Evolutionary conservation across 92 coral and sea anemone genomes (phyloP).

Genomic region (Phenganax stokvisi): DNA sequence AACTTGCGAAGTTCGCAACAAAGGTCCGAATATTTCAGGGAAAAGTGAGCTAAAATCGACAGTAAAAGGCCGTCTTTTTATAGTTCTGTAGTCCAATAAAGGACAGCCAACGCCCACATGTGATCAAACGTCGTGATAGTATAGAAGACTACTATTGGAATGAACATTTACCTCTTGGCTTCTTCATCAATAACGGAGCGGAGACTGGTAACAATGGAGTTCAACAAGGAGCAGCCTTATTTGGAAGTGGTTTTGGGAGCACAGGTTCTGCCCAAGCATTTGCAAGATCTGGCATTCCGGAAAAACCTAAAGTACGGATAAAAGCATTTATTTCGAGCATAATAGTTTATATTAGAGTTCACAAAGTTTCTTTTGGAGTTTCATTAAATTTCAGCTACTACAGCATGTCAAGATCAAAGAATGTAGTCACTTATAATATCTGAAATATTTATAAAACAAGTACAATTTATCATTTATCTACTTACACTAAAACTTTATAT

Average conservation of each 20-base stretch:
- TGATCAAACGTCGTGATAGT: constrained; percentile 51
- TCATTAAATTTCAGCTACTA: too few relatives aligned
- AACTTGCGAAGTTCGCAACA: too few relatives aligned
- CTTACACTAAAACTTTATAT: too few relatives aligned
- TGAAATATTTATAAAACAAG: too few relatives aligned
- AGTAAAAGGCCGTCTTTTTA: background rate
- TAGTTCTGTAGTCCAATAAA: constrained; percentile 7
- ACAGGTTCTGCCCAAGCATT: constrained; percentile 53
- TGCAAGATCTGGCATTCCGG: constrained; percentile 77
- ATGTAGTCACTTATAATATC: too few relatives aligned
- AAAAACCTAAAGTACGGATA: constrained; percentile 49
- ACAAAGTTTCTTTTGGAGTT: too few relatives aligned
- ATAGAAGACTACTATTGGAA: constrained; percentile 57
- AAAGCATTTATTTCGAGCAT: background rate
- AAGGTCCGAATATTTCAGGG: background rate
- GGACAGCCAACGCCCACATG: constrained; percentile 36
- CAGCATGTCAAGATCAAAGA: too few relatives aligned
- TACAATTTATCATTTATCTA: background rate
- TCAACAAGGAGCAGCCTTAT: constrained; percentile 46
- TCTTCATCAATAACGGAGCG: constrained; percentile 68
- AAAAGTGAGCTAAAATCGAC: background rate
- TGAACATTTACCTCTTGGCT: constrained; percentile 76
- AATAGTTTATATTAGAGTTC: too few relatives aligned
- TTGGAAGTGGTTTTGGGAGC: constrained; percentile 67
- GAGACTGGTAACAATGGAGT: constrained; percentile 36